Evolutionary conservation across 2,113 vertebrate genomes (phyloP).

Genomic region (Thalassoma bifasciatum): DNA sequence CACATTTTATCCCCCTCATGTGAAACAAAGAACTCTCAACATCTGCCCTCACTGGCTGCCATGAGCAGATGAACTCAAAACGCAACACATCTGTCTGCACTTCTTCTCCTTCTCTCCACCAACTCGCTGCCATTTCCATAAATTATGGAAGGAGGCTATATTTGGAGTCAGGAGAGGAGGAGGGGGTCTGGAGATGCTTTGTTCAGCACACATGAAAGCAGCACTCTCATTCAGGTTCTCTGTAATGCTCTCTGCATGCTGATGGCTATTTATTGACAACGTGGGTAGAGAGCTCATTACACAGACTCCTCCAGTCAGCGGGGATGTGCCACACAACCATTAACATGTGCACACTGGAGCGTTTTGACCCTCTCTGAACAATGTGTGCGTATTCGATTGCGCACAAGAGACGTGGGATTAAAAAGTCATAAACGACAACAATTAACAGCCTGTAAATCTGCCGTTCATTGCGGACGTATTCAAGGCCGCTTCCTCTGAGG

Average conservation of each 20-base stretch:
- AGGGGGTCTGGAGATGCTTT: constrained; percentile 43
- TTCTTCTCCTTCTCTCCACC: constrained; percentile 35
- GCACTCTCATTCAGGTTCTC: constrained; percentile 26
- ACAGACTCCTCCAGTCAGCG: not conserved
- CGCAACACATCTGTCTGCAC: not conserved
- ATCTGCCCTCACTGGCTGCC: not conserved
- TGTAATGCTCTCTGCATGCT: constrained; percentile 12
- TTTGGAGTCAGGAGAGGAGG: constrained; percentile 65
- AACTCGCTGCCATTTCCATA: constrained; percentile 68
- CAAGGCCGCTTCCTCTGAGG: not conserved
- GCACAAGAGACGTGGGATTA: not conserved
- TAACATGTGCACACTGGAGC: not conserved
- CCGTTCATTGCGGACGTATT: not conserved
- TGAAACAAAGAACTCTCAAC: not conserved
- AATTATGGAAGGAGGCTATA: constrained; percentile 82
- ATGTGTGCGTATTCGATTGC: not conserved
- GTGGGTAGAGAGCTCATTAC: not conserved
- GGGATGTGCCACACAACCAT: not conserved
- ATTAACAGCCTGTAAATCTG: not conserved
- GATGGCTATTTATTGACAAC: constrained; percentile 19
- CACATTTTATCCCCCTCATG: not conserved
- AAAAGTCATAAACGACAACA: not conserved
- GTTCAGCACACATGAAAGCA: constrained; percentile 60
- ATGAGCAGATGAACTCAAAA: not conserved
- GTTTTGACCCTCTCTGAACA: not conserved